A percentile compares a stretch with the other conserved stretches of the same genome.
Evolutionary conservation across 1,140 invertebrate species (phyloP).

Genomic region (Halictus rubicundus): DNA sequence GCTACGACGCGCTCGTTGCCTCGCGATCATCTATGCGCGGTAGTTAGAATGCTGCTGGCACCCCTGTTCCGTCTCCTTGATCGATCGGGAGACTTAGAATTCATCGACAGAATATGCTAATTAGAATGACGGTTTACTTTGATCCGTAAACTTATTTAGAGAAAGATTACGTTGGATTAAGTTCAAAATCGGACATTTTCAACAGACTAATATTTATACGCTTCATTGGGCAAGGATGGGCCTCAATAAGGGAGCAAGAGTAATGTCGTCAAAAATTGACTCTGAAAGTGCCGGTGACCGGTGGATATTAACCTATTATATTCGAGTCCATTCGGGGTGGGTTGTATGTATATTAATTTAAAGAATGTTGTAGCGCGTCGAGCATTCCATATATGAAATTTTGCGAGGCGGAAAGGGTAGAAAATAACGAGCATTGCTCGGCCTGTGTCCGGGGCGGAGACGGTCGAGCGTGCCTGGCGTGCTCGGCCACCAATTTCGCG

Average conservation of each 20-base stretch:
- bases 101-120: too few relatives aligned
- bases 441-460: constrained; percentile 52
- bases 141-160: too few relatives aligned
- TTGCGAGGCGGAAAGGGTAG: constrained; percentile 62
- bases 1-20: constrained; percentile 38
- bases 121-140: too few relatives aligned
- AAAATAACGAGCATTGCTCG: constrained; percentile 62
- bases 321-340: neutral
- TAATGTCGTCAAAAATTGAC: neutral
- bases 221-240: too few relatives aligned
- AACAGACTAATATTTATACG: too few relatives aligned
- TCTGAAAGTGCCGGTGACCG: neutral
- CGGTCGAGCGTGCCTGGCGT: constrained; percentile 73
- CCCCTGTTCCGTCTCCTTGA: too few relatives aligned
- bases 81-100: too few relatives aligned
- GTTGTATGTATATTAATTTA: constrained; percentile 41
- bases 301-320: constrained; percentile 28
- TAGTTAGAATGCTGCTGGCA: neutral
- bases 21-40: constrained; percentile 20
- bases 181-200: too few relatives aligned
- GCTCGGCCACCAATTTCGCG: constrained; percentile 76
- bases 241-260: neutral
- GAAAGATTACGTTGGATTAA: too few relatives aligned
- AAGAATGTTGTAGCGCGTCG: constrained; percentile 21
- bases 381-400: constrained; percentile 65